A percentile compares a stretch with the other conserved stretches of the same genome.
Conservation (phyloP, 2,113 vertebrate species). For the Neogobius melanostomus region DNA sequence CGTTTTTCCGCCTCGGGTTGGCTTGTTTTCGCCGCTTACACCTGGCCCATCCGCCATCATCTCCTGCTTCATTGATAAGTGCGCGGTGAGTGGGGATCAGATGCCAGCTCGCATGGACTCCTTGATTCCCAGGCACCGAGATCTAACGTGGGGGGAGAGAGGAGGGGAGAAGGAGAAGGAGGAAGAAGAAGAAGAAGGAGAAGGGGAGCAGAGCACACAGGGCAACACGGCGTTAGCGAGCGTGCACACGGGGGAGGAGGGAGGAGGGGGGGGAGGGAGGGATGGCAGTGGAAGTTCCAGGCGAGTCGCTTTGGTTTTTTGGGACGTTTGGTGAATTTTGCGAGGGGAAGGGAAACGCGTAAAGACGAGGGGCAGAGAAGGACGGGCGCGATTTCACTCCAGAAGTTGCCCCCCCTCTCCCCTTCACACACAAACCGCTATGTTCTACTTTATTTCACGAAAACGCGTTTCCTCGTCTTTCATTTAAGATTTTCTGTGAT, state of each 20-base stretch:
- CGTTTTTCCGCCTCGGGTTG: slow-evolving; percentile 97
- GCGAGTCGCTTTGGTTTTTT: not conserved
- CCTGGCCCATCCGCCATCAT: slow-evolving; percentile 99
- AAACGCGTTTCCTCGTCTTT: not conserved
- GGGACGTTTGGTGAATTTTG: not conserved
- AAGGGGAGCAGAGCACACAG: not conserved
- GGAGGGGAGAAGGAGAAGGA: slow-evolving; percentile 25
- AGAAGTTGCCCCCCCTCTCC: not conserved
- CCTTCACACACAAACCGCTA: too few relatives aligned
- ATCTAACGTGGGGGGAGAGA: slow-evolving; percentile 85
- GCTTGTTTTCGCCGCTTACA: slow-evolving; percentile 99
- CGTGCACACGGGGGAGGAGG: not conserved
- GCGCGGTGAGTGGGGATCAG: slow-evolving; percentile 86
- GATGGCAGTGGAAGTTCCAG: not conserved
- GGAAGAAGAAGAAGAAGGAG: slow-evolving; percentile 18
- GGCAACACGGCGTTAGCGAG: slow-evolving; percentile 8
- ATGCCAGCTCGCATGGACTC: slow-evolving; percentile 97
- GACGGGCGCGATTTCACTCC: not conserved
- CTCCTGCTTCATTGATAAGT: slow-evolving; percentile 98
- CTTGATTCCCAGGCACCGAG: slow-evolving; percentile 84
- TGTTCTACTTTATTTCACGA: not conserved
- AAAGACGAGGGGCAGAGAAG: too few relatives aligned
- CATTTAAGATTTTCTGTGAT: not conserved
- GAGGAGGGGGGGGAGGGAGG: not conserved
- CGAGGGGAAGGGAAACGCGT: not conserved